These are phyloP conservation scores for Smittia aterrima DNA, from an alignment of 2,888 invertebrate species.

Conservation along the genomic window DNA sequence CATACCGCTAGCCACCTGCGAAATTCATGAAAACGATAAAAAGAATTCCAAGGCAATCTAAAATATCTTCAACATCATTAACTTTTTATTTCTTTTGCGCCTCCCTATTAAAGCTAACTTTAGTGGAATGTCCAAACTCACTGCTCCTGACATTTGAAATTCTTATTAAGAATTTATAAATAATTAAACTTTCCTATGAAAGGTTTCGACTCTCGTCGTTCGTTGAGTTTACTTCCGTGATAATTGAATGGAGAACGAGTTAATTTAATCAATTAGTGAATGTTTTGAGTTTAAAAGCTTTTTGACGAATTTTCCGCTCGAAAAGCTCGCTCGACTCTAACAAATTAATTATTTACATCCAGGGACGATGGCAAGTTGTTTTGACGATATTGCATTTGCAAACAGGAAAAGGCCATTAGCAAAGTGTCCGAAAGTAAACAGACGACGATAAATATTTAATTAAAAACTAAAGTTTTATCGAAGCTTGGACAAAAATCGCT, in stretches of 20 bases:
- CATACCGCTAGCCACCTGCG: too few relatives aligned
- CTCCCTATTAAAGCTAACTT: too few relatives aligned
- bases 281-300: background rate
- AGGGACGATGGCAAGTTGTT: background rate
- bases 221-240: background rate
- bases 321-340: background rate
- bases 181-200: too few relatives aligned
- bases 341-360: background rate
- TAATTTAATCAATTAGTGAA: conserved; percentile 2
- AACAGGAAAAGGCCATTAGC: background rate
- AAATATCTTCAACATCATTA: too few relatives aligned
- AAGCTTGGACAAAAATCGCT: too few relatives aligned
- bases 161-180: too few relatives aligned
- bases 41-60: too few relatives aligned
- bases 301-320: conserved; percentile 1
- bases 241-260: background rate
- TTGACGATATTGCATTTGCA: background rate
- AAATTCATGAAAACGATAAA: too few relatives aligned
- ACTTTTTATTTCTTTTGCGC: too few relatives aligned
- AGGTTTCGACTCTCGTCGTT: background rate
- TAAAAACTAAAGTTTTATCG: background rate
- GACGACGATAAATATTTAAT: background rate
- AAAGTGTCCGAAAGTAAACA: background rate
- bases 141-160: too few relatives aligned
- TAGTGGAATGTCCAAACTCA: too few relatives aligned